A percentile compares a stretch with the other conserved stretches of the same genome.
phyloP scores from a whole-genome alignment of 2,113 vertebrate genomes.

The Datnioides undecimradiatus region DNA sequence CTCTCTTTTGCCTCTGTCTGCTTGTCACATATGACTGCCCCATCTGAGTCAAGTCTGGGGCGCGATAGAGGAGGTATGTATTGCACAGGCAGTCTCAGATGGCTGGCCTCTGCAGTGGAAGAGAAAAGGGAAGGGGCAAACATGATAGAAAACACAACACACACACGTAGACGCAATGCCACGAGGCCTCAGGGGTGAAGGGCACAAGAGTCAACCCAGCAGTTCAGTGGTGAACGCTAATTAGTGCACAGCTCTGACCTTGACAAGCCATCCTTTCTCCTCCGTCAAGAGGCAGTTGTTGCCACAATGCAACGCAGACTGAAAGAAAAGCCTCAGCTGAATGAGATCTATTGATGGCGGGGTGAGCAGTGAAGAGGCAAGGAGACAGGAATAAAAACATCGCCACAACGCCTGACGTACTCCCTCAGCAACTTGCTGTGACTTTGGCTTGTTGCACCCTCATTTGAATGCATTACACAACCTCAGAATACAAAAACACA shows the following conservation, averaged over 20 bases:
- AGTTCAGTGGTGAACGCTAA: constrained; percentile 76
- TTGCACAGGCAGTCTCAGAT: constrained; percentile 67
- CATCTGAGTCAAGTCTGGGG: constrained; percentile 61
- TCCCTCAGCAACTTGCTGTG: constrained; percentile 72
- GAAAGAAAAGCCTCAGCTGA: constrained; percentile 72
- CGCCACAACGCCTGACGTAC: constrained; percentile 68
- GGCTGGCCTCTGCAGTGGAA: constrained; percentile 51
- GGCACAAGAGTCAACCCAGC: constrained; percentile 69
- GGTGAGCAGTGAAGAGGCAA: constrained; percentile 70
- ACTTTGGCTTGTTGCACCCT: constrained; percentile 78
- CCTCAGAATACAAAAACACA: constrained; percentile 76
- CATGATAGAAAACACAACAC: constrained; percentile 68
- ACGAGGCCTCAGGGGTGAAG: constrained; percentile 73
- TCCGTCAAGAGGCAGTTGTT: constrained; percentile 69
- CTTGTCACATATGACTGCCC: constrained; percentile 70
- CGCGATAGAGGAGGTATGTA: constrained; percentile 47
- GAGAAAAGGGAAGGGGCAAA: constrained; percentile 58
- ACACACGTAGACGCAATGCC: constrained; percentile 54
- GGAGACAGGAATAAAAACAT: constrained; percentile 72
- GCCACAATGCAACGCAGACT: constrained; percentile 66
- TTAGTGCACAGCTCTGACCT: constrained; percentile 80
- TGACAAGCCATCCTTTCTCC: constrained; percentile 72
- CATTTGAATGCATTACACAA: constrained; percentile 80
- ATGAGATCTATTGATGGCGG: constrained; percentile 79
- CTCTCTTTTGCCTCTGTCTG: constrained; percentile 37